A percentile compares a stretch with the other conserved stretches of the same genome.
These are phyloP conservation scores for Diplodus puntazzo DNA, from an alignment of 2,797 vertebrate genomes.

Conservation along the genomic window DNA sequence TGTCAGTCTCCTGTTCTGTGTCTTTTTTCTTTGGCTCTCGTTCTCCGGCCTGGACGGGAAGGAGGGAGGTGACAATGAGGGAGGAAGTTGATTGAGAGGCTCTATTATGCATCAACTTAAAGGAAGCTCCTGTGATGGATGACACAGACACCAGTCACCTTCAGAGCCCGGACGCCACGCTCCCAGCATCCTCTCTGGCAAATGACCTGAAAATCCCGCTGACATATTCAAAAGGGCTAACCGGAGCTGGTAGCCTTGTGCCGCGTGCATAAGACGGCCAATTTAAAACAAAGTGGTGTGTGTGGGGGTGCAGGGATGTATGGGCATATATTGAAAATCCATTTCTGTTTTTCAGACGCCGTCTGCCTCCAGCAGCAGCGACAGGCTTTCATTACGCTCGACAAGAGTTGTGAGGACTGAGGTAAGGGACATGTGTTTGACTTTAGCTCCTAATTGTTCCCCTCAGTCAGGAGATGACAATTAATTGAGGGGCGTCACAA, in stretches of 20 bases:
- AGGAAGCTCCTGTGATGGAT: conserved; percentile 99
- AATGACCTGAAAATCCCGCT: conserved; percentile 99
- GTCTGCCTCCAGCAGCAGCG: conserved; percentile 41
- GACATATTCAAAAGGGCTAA: conserved; percentile 91
- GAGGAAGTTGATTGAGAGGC: conserved; percentile 98
- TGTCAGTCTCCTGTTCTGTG: conserved; percentile 67
- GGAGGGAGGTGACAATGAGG: conserved; percentile 90
- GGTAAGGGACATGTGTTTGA: conserved; percentile 75
- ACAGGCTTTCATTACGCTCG: conserved; percentile 73
- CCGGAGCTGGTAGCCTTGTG: conserved; percentile 64
- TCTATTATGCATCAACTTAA: conserved; percentile 99
- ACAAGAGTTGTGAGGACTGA: conserved; percentile 65
- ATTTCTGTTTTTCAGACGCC: conserved; percentile 78
- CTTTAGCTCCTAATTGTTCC: conserved; percentile 79
- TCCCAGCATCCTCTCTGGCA: conserved; percentile 95
- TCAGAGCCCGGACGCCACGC: conserved; percentile 88
- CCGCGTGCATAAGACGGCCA: conserved; percentile 64
- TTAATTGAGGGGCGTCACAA: conserved; percentile 78
- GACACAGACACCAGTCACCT: conserved; percentile 96
- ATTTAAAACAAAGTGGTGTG: conserved; percentile 64
- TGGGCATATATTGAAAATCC: conserved; percentile 83
- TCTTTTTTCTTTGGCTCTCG: conserved; percentile 69
- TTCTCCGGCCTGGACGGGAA: conserved; percentile 68
- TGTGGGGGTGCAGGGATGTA: conserved; percentile 57
- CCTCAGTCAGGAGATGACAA: conserved; percentile 82